These are phyloP conservation scores for Amphipoea oculea DNA, from an alignment of 2,888 invertebrate genomes.

Conservation along the genomic window DNA sequence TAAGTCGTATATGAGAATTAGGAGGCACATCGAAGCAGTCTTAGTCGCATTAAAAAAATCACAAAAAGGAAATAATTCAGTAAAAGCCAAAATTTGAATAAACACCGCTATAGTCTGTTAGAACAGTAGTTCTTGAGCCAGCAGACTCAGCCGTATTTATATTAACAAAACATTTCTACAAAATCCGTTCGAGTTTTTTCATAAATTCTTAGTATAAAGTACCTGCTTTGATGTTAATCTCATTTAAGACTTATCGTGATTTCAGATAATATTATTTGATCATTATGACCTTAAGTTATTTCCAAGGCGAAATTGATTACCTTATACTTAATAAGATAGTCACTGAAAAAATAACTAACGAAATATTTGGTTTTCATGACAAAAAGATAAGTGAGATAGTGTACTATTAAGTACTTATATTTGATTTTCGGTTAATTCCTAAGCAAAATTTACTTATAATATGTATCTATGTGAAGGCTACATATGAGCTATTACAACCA, in stretches of 20 bases:
- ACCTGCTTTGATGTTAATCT: constrained; percentile 75
- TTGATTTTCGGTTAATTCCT: constrained; percentile 9
- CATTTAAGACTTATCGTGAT: constrained; percentile 69
- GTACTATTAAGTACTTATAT: neutral
- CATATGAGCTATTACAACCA: constrained; percentile 7
- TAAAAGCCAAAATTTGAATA: constrained; percentile 68
- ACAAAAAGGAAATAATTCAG: constrained; percentile 45
- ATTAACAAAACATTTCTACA: constrained; percentile 30
- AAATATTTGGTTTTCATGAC: constrained; percentile 3
- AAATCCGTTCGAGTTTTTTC: constrained; percentile 19
- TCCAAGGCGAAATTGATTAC: neutral
- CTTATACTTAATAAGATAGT: neutral
- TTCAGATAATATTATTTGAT: constrained; percentile 8
- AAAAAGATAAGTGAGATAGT: neutral
- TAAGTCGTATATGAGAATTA: constrained; percentile 77
- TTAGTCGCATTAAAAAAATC: constrained; percentile 38
- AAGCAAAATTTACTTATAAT: constrained; percentile 3
- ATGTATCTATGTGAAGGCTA: neutral
- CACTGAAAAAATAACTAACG: neutral
- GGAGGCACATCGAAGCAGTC: constrained; percentile 85
- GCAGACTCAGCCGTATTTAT: constrained; percentile 86
- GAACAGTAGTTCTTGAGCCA: constrained; percentile 89
- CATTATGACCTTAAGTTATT: neutral
- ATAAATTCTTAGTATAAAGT: constrained; percentile 15
- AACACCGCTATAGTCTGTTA: constrained; percentile 86